Evolutionary conservation across 2,888 invertebrate species (phyloP).

Genomic region (Tolmerus cingulatus): DNA sequence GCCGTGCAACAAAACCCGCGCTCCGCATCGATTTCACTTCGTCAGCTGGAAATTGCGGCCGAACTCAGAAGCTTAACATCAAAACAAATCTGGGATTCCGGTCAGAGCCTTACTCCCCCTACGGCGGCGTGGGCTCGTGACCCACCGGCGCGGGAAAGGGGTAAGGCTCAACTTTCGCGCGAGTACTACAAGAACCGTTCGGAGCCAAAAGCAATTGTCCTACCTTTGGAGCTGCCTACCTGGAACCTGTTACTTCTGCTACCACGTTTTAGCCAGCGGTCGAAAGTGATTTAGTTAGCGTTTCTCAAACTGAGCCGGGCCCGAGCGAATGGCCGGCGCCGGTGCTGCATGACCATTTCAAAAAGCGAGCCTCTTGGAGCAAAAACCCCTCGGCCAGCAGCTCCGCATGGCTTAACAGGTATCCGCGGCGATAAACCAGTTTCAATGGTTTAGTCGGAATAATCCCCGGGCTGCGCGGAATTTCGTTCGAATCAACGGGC

Average conservation of each 20-base stretch:
- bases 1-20: background rate
- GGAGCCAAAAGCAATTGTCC: background rate
- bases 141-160: background rate
- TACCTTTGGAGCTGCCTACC: background rate
- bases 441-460: constrained; percentile 1
- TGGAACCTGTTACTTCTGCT: background rate
- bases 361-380: background rate
- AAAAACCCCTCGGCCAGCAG: background rate
- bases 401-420: constrained; percentile 2
- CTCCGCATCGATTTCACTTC: background rate
- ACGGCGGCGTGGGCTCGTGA: background rate
- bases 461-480: background rate
- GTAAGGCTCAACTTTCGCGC: background rate
- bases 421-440: background rate
- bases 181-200: constrained; percentile 29
- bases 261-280: background rate
- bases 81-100: background rate
- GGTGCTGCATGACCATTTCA: background rate
- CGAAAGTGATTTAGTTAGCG: background rate
- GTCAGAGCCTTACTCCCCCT: background rate
- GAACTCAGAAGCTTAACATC: background rate
- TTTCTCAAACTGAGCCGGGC: background rate
- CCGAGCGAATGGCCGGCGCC: background rate
- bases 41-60: background rate
- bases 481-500: background rate